A percentile compares a stretch with the other conserved stretches of the same genome.
Evolutionary conservation across 2,797 vertebrate species (phyloP).

Genomic region (Hippopotamyrus pictus): DNA sequence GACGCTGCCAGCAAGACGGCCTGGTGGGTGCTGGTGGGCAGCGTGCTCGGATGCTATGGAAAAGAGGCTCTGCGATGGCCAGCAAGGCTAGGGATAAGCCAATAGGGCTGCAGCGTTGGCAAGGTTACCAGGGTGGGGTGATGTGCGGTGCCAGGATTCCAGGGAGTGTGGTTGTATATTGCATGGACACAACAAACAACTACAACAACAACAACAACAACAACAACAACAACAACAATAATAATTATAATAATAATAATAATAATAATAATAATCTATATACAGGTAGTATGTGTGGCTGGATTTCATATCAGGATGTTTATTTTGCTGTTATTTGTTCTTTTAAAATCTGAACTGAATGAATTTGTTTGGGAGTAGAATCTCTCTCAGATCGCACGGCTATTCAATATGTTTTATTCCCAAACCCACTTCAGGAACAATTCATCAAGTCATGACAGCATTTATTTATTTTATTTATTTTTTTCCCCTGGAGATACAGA

Average conservation of each 20-base stretch:
- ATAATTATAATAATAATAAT: neutral
- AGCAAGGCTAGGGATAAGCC: neutral
- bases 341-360: neutral
- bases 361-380: neutral
- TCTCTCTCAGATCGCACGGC: neutral
- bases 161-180: neutral
- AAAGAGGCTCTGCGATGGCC: neutral
- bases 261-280: neutral
- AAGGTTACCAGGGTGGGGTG: neutral
- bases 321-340: neutral
- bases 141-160: neutral
- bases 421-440: neutral
- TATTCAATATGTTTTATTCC: neutral
- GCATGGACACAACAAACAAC: neutral
- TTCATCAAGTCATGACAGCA: neutral
- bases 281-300: neutral
- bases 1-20: neutral
- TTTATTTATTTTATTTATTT: neutral
- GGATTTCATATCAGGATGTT: neutral
- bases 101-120: neutral
- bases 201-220: neutral
- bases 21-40: neutral
- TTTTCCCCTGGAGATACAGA: neutral
- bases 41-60: neutral
- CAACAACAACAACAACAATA: neutral